Evolutionary conservation across 1,140 invertebrate genomes (phyloP).

Genomic region (Pseudobourletiella spinata): DNA sequence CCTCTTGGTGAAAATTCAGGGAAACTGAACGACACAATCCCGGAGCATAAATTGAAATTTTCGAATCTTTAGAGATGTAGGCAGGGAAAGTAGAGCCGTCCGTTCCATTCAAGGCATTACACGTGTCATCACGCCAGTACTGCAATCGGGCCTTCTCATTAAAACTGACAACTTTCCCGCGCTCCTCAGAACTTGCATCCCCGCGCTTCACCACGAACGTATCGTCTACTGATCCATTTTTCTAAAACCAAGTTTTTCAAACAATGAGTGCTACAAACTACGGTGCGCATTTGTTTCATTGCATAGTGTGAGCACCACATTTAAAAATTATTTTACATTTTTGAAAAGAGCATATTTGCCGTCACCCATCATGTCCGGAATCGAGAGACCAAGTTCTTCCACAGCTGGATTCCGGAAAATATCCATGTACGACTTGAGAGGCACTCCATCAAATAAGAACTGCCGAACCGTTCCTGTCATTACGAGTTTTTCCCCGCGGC

Average conservation of each 20-base stretch:
- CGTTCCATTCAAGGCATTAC: neutral
- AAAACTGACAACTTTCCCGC: neutral
- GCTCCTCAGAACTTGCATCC: neutral
- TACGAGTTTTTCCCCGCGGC: neutral
- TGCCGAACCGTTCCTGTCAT: neutral
- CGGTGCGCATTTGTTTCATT: neutral
- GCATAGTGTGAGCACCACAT: neutral
- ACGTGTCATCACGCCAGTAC: neutral
- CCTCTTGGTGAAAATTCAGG: neutral
- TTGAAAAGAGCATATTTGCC: neutral
- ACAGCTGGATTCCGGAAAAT: neutral
- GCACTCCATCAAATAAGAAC: neutral
- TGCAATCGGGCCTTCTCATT: neutral
- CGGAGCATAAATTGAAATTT: neutral
- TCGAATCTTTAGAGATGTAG: neutral
- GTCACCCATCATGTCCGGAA: neutral
- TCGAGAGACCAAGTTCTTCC: neutral
- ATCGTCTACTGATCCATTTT: neutral
- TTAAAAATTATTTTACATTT: neutral
- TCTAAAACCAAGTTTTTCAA: too few species aligned
- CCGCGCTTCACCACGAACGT: neutral
- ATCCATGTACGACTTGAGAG: neutral
- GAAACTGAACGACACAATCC: neutral
- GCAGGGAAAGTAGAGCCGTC: neutral
- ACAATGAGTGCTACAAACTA: neutral